Base-by-base conservation (phyloP, 2,888 invertebrate species). In the Epinotia demarniana region DNA sequence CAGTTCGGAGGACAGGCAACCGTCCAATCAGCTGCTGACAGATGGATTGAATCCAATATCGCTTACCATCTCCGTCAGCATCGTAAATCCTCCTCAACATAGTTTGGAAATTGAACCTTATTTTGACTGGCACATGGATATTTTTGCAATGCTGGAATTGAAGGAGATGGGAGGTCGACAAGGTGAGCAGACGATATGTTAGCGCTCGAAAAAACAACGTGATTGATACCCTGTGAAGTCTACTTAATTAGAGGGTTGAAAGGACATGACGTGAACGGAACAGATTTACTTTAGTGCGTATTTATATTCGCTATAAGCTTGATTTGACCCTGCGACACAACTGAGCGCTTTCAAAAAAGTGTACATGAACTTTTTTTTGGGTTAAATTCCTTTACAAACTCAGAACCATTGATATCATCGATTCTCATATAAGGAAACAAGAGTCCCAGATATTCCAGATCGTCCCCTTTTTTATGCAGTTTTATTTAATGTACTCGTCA, bases 1-100 rank as follows among this genome's bases (percentile, higher is more conserved):
- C 76, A 76, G 71, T 60, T 53, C 46, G 27, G 57, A 72, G 72
- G 69, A 75, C 79, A 80, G 78, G 72, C 82, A 83, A 79, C 79
- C 80, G 82, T 86, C 87, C 89, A 88, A 89, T 89, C 88, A 87
- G 82, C 75, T 81, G 83, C 86, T 88, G 89, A 88, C 89, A 89
- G 88, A 81, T 86, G 84, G 86, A 89, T 87, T 87, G 88, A 84
- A 88, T 88, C 81, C 86, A 82, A 85, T 85, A 85, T 82, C 78
- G 81, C 68, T 79, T 46, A n/a, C 43, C 23, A 23, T 23, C 5
- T 60, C 16, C 3, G 6, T 46, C 58, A 23, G 27, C 46, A 23
- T 16, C 46, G n/a, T 46, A 60, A 43, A 16, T 23, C n/a, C 12
- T 60, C 12, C 6, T 13, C 0, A 19, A 16, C 0, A 2, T 11